Base-by-base conservation (phyloP, 2,888 invertebrate genomes). In the Lobophora halterata region DNA sequence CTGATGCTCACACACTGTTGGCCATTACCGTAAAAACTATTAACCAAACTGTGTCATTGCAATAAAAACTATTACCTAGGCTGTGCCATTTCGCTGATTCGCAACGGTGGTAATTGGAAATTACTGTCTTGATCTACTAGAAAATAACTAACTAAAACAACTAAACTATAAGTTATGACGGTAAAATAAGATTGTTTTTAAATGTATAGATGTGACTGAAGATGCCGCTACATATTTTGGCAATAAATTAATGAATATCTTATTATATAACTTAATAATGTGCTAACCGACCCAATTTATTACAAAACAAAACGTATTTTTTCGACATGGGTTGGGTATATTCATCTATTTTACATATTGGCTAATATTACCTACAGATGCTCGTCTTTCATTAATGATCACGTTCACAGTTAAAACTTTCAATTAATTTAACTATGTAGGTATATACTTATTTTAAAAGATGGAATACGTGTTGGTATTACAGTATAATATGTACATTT, bases 1-100 rank as follows among this genome's bases (percentile, higher is more conserved):
- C 60, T 68, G 60, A 79, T 79, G n/a, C 78, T 68, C 71, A 75
- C 72, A 77, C 76, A 79, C 73, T 76, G 71, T 70, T 66, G 54
- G 62, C 65, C 58, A 42, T 29, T 25, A 37, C 19, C 24, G 28
- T 28, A 23, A 28, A 20, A 8, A 37, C 34, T 40, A 17, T 10
- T 25, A 26, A 1, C 9, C 7, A 5, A 18, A 37, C 36, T 42
- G 25, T 36, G 36, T 5, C 29, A 42, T 29, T 25, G 33, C 19
- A 21, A 24, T 28, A 23, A 28, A 20, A 8, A 37, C 34, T 40
- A 17, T 10, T 25, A 26, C 1, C 9, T 6, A 5, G 13, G 36
- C 36, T 42, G 25, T 36, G 36, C 6, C 29, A 76, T 79, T 79
- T 76, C 71, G 71, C 60, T 64, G 71, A 79, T 79, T 74, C 66